Conservation (phyloP, 1,140 invertebrate species). For the Thaumatotibia leucotreta region DNA sequence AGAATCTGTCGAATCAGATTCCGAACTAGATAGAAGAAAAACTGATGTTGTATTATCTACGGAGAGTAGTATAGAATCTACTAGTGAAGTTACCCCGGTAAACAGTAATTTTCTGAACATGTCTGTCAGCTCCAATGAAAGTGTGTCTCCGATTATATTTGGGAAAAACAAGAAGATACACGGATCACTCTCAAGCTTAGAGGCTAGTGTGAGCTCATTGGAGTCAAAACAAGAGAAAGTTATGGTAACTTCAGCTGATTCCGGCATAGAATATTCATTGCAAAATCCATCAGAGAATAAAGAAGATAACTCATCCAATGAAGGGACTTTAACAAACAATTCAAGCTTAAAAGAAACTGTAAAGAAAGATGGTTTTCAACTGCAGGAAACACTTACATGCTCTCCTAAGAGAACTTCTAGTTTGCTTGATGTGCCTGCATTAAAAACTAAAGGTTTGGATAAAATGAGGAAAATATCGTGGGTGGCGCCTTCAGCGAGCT, state of each 20-base stretch:
- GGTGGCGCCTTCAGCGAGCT: conserved; percentile 70
- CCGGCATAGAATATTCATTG: conserved; percentile 67
- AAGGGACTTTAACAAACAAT: conserved; percentile 70
- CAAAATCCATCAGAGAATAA: conserved; percentile 56
- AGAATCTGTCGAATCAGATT: conserved; percentile 30
- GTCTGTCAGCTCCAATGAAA: conserved; percentile 71
- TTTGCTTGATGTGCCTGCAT: conserved; percentile 64
- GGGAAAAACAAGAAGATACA: conserved; percentile 66
- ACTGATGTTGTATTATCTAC: conserved; percentile 36
- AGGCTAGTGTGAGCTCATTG: conserved; percentile 70
- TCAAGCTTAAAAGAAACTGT: conserved; percentile 58
- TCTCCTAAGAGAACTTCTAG: conserved; percentile 62
- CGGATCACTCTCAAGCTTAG: conserved; percentile 69
- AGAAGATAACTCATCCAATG: conserved; percentile 67
- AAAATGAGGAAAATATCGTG: conserved; percentile 76
- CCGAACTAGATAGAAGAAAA: conserved; percentile 46
- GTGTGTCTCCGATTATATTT: conserved; percentile 71
- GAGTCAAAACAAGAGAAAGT: conserved; percentile 64
- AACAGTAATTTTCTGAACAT: conserved; percentile 56
- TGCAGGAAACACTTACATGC: conserved; percentile 49
- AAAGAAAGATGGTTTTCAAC: conserved; percentile 30
- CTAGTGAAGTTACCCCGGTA: conserved; percentile 59
- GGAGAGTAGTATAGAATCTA: conserved; percentile 62
- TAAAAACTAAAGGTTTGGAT: conserved; percentile 60
- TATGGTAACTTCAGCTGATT: conserved; percentile 72